Conservation (phyloP, 2,113 vertebrate species). For the Silurus meridionalis region DNA sequence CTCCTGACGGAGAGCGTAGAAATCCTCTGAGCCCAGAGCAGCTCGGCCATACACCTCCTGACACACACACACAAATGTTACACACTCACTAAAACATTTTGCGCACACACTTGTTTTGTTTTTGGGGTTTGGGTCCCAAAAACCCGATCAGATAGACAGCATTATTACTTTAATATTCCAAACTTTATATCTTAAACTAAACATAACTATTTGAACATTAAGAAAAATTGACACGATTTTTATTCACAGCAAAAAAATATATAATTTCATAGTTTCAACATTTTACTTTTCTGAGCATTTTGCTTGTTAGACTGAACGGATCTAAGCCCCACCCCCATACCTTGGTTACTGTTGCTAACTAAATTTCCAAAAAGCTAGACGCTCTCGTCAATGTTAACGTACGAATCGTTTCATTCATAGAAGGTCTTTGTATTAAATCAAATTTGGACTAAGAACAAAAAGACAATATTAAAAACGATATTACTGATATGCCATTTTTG, state of each 20-base stretch:
- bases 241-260: too few species aligned
- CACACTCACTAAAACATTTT: not conserved
- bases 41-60: constrained; percentile 86
- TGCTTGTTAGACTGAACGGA: not conserved
- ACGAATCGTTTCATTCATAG: not conserved
- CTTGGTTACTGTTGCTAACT: not conserved
- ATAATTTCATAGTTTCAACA: not conserved
- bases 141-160: not conserved
- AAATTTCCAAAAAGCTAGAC: not conserved
- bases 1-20: constrained; percentile 87
- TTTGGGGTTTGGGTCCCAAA: not conserved
- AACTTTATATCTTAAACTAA: not conserved
- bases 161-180: not conserved
- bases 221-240: not conserved
- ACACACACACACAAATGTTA: constrained; percentile 23
- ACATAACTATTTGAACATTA: not conserved
- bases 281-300: not conserved
- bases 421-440: not conserved
- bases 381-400: not conserved
- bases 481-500: too few species aligned
- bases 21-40: constrained; percentile 87
- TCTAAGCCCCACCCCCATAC: not conserved
- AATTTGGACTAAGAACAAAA: not conserved
- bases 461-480: not conserved
- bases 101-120: not conserved